Evolutionary conservation across 2,888 invertebrate genomes (phyloP).

Genomic region (Athripsodes cinereus): DNA sequence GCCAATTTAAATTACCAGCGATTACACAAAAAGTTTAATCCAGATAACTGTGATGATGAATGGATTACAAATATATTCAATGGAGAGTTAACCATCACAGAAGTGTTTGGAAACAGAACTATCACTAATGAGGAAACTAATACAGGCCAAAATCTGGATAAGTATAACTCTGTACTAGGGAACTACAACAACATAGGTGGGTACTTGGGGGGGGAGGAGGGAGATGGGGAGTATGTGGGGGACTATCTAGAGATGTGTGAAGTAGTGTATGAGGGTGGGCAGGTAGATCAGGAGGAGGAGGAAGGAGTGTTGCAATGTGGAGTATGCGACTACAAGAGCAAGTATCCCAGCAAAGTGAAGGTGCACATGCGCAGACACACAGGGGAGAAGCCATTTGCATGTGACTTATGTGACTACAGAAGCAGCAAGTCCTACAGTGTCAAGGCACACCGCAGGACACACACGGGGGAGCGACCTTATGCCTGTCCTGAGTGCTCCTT

Average conservation of each 20-base stretch:
- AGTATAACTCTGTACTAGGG: background rate
- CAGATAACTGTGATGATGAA: conserved; percentile 9
- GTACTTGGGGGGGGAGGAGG: background rate
- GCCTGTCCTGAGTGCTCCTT: conserved; percentile 8
- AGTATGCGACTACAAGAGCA: conserved; percentile 11
- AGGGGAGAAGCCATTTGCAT: conserved; percentile 3
- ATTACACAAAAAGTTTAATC: background rate
- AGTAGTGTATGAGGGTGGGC: conserved; percentile 5
- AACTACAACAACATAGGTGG: background rate
- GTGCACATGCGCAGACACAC: conserved; percentile 5
- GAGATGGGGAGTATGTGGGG: conserved; percentile 2
- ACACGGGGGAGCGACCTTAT: conserved; percentile 12
- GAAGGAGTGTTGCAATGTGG: background rate
- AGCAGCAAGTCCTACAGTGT: conserved; percentile 13
- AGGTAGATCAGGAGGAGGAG: background rate
- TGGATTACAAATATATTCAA: conserved; percentile 12
- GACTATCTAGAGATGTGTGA: conserved; percentile 9
- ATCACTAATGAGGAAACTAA: too few relatives aligned
- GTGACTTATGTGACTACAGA: conserved; percentile 10
- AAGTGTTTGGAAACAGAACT: conserved; percentile 1
- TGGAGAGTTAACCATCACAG: conserved; percentile 13
- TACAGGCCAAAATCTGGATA: background rate
- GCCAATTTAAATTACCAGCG: background rate
- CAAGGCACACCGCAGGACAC: conserved; percentile 8
- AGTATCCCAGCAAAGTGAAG: conserved; percentile 8